phyloP scores from a whole-genome alignment of 2,797 vertebrate genomes.

The Thamnophis elegans region DNA sequence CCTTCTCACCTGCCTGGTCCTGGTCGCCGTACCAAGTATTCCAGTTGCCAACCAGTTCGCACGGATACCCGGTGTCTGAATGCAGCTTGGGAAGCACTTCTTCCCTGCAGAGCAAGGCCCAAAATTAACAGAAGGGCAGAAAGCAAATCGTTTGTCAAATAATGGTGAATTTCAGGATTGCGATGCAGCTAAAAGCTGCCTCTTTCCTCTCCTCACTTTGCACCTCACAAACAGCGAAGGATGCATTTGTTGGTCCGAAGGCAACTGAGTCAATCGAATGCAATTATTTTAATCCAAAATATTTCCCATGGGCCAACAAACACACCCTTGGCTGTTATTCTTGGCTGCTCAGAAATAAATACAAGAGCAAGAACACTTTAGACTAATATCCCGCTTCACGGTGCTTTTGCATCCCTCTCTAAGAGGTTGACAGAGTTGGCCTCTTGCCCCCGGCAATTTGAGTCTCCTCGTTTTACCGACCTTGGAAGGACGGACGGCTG shows the following conservation, averaged over 20 bases:
- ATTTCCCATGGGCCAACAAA: background rate
- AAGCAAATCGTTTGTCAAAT: too few relatives aligned
- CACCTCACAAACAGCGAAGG: background rate
- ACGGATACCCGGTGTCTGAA: conserved; percentile 83
- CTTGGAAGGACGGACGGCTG: too few relatives aligned
- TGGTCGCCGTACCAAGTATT: conserved; percentile 97
- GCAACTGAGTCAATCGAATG: background rate
- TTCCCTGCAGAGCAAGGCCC: conserved; percentile 68
- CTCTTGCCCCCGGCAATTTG: background rate
- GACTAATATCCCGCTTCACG: background rate
- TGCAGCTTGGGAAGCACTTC: conserved; percentile 88
- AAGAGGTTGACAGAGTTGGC: background rate
- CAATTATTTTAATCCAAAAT: background rate
- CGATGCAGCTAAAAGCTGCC: background rate
- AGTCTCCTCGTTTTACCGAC: too few relatives aligned
- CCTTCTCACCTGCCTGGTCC: conserved; percentile 89
- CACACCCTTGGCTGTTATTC: background rate
- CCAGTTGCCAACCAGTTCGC: conserved; percentile 96
- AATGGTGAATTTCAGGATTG: background rate
- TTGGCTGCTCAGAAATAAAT: background rate
- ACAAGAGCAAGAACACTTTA: background rate
- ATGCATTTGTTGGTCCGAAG: background rate
- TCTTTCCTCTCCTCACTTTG: background rate
- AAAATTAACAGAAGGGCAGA: background rate
- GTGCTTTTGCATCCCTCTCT: background rate